Evolutionary conservation across 2,888 invertebrate species (phyloP), one percentile per base, ranked within the genome.

Genomic region (Orthosia gracilis): DNA sequence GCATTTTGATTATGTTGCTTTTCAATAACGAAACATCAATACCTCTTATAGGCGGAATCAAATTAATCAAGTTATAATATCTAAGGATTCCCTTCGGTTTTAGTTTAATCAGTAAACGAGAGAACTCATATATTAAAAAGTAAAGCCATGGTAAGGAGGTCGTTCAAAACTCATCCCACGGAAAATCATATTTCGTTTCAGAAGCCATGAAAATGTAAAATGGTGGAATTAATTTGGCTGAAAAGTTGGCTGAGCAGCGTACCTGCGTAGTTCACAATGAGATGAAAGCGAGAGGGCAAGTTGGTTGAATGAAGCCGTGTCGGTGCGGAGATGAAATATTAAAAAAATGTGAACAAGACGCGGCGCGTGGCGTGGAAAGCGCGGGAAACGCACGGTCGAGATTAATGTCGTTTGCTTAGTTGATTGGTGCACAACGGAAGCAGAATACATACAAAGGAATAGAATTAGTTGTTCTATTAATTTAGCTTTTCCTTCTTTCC

Each of bases 181-280:
- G 89, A 93, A 94, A 94, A 95, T 95, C 91, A 94, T 94, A 95
- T 94, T 95, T 92, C 94, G 92, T 90, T 90, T 87, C 91, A 87
- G 94, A 95, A 94, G 92, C 95, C 95, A 90, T 91, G 90, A 87
- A 93, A 94, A 91, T 92, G 92, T 91, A 89, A 88, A 92, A 92
- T 91, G 92, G 91, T 90, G 92, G 91, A 94, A 94, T 96, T 95
- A 96, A 95, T 95, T 95, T 93, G 93, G 93, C 94, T 94, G 95
- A 92, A 95, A 95, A 94, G 94, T 95, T 94, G 89, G 89, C 86
- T 88, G 88, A 89, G 88, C 88, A 88, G 88, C 89, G 86, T 86
- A 82, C 78, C 78, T 78, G 45, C 73, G 85, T 80, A 82, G 83
- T 85, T 85, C 90, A 95, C 96, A 95, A 96, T 94, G 94, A 93